phyloP scores from a whole-genome alignment of 92 coral and sea anemone genomes.

The Heliopora coerulea region DNA sequence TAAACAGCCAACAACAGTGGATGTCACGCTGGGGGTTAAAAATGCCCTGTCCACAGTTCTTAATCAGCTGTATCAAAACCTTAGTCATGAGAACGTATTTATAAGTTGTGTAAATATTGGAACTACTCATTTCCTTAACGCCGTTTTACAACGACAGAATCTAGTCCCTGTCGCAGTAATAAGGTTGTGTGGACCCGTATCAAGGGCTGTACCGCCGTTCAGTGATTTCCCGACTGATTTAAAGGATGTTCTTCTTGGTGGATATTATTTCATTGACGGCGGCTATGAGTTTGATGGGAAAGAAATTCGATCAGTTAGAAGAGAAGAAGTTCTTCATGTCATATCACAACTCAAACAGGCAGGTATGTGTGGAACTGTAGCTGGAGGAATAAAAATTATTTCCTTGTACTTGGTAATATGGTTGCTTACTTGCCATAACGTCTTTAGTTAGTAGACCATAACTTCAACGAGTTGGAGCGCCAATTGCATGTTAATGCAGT shows the following conservation, averaged over 20 bases:
- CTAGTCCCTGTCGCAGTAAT: slow-evolving; percentile 74
- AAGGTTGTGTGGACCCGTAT: slow-evolving; percentile 89
- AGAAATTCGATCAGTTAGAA: slow-evolving; percentile 57
- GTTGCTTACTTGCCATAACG: no score
- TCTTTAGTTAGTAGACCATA: no score
- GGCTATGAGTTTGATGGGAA: slow-evolving; percentile 78
- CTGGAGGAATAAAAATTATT: no score
- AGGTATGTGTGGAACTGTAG: slow-evolving; percentile 47
- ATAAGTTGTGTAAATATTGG: slow-evolving; percentile 84
- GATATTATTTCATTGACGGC: slow-evolving; percentile 72
- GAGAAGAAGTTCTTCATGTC: slow-evolving; percentile 60
- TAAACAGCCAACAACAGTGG: slow-evolving; percentile 79
- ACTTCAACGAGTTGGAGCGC: no score
- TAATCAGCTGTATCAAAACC: slow-evolving; percentile 52
- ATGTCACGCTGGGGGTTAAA: slow-evolving; percentile 73
- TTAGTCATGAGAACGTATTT: slow-evolving; percentile 48
- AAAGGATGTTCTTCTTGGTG: slow-evolving; percentile 59
- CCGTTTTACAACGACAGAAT: slow-evolving; percentile 76
- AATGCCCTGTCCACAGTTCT: slow-evolving; percentile 68
- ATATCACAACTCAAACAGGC: slow-evolving; percentile 53
- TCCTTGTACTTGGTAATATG: no score
- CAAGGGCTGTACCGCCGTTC: slow-evolving; percentile 76
- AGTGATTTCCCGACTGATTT: slow-evolving; percentile 85
- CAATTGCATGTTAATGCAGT: no score
- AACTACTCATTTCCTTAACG: slow-evolving; percentile 96